These are phyloP conservation scores for Lasaia peninsularis DNA, from an alignment of 1,140 invertebrate genomes.

Conservation along the genomic window DNA sequence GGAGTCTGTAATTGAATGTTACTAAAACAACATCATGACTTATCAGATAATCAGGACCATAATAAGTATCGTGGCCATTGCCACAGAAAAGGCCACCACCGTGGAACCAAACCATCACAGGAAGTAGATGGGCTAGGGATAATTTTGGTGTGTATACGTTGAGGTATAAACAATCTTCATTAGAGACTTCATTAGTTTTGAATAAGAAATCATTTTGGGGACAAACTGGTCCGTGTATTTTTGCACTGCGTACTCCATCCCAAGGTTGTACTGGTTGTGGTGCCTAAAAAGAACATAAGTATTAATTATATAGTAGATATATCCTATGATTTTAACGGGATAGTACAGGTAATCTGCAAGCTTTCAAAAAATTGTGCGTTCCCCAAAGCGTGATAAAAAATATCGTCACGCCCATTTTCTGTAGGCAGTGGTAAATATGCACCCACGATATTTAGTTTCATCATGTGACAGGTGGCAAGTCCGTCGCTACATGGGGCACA, in stretches of 20 bases:
- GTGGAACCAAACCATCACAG: slow-evolving; percentile 60
- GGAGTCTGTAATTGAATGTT: slow-evolving; percentile 40
- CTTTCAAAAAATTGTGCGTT: too few relatives aligned
- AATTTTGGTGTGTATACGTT: slow-evolving; percentile 79
- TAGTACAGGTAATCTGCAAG: too few relatives aligned
- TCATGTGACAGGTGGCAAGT: too few relatives aligned
- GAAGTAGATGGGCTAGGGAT: slow-evolving; percentile 32
- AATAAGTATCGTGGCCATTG: slow-evolving; percentile 69
- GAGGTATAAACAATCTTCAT: slow-evolving; percentile 80
- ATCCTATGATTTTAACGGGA: too few relatives aligned
- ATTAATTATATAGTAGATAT: too few relatives aligned
- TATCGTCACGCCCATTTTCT: too few relatives aligned
- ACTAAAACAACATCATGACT: slow-evolving; percentile 81
- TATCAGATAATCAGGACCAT: slow-evolving; percentile 80
- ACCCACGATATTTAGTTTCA: too few relatives aligned
- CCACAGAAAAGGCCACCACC: slow-evolving; percentile 81
- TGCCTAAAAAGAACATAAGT: slow-evolving; percentile 31
- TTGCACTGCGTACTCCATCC: slow-evolving; percentile 42
- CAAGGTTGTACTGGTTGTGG: slow-evolving; percentile 43
- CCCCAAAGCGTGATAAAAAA: too few relatives aligned
- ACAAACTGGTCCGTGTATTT: slow-evolving; percentile 33
- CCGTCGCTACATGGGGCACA: too few relatives aligned
- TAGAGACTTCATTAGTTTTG: slow-evolving; percentile 18
- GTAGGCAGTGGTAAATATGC: too few relatives aligned
- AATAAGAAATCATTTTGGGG: slow-evolving; percentile 31